Evolutionary conservation across 2,113 vertebrate genomes (phyloP), one percentile per base, ranked within the genome.

Genomic region (Protobothrops flavoviridis): DNA sequence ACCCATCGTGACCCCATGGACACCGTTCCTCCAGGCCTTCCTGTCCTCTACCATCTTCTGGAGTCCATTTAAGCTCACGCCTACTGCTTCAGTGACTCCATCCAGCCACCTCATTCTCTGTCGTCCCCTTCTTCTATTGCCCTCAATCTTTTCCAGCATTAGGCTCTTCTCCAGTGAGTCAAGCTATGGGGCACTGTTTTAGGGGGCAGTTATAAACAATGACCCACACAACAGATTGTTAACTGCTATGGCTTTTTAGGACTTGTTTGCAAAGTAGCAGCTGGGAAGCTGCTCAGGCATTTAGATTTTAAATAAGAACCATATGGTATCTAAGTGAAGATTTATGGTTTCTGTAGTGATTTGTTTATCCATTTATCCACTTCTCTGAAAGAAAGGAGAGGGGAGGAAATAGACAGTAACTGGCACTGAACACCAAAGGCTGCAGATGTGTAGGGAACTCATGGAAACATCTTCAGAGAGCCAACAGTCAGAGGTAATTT

Each of bases 311-410:
- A 86, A 74, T 86, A 69, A 92, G 23, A 88, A 23, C 91, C 48
- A 88, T 45, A 29, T 24, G 88, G 87, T 21, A 88, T 39, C 45
- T 88, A 69, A 39, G 15, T 69, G 57, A 59, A 17, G 11, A 12
- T 87, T 87, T 92, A 52, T n/a, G 26, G 23, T 92, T 74, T 74
- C 59, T 74, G 33, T 39, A 29, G 61, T 88, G 59, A 88, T 50
- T 55, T 88, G 86, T 92, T 92, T 92, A 88, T 61, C 55, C 59
- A 55, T 55, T 69, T 24, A 55, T 88, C 59, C 10, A 24, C 7
- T 50, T 43, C 57, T 50, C 86, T 92, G 50, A 74, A 74, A 92
- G 86, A 61, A 92, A 92, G 50, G 69, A 87, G 86, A 53, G 59
- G 86, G 12, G 23, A 43, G 45, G 91, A 85, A 92, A 88, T 50